Evolutionary conservation across 2,888 invertebrate genomes (phyloP).

Genomic region (Cartodere bifasciata): DNA sequence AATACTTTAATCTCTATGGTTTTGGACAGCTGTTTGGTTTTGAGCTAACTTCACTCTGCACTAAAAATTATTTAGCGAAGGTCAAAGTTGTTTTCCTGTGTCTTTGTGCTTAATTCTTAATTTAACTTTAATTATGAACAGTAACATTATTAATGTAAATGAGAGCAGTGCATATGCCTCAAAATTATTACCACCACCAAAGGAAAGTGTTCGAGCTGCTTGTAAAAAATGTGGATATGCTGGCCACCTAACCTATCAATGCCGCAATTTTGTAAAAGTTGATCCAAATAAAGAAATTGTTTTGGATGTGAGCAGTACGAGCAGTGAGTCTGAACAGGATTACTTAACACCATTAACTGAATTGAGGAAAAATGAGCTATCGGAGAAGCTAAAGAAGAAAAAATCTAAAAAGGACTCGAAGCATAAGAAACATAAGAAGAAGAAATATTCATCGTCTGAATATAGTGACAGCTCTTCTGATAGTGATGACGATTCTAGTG

Average conservation of each 20-base stretch:
- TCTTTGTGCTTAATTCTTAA: no score
- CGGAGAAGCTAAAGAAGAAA: conserved; percentile 53
- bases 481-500: conserved; percentile 22
- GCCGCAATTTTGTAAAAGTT: conserved; percentile 87
- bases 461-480: conserved; percentile 24
- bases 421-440: conserved; percentile 32
- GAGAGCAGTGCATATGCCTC: conserved; percentile 32
- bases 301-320: conserved; percentile 87
- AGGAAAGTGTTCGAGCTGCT: conserved; percentile 68
- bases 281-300: conserved; percentile 89
- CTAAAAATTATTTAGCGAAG: no score
- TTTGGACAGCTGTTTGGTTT: no score
- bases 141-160: no score
- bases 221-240: conserved; percentile 95
- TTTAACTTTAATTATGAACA: no score
- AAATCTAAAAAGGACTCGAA: conserved; percentile 46
- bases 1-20: no score
- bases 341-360: conserved; percentile 74
- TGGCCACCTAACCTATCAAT: conserved; percentile 92
- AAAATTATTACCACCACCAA: conserved; percentile 42
- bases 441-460: conserved; percentile 21
- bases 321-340: conserved; percentile 74
- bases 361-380: conserved; percentile 63
- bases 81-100: no score
- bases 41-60: no score